Evolutionary conservation across 92 coral and sea anemone species (phyloP).

Genomic region (Epizoanthus ramosus): DNA sequence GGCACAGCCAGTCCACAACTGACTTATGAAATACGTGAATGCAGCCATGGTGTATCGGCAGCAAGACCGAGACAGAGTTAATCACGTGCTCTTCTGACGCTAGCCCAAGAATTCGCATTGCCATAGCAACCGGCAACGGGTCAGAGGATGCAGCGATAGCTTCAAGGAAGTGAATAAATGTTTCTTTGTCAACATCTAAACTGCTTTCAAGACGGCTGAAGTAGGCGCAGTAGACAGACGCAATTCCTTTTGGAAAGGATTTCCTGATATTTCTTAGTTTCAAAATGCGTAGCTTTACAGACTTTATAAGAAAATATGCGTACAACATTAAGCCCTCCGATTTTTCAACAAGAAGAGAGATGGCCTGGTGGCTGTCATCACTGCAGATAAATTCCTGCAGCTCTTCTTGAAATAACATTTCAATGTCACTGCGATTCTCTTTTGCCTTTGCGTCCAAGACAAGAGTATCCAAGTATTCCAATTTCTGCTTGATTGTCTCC

Average conservation of each 20-base stretch:
- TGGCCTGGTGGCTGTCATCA: constrained; percentile 14
- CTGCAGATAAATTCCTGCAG: constrained; percentile 29
- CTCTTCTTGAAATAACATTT: constrained; percentile 43
- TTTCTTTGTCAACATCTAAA: constrained; percentile 30
- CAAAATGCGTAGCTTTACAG: constrained; percentile 14
- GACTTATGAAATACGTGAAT: constrained; percentile 72
- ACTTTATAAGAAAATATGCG: constrained; percentile 60
- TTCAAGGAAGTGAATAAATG: constrained; percentile 53
- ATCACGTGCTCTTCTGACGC: constrained; percentile 16
- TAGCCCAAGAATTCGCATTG: constrained; percentile 44
- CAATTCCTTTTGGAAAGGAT: constrained; percentile 63
- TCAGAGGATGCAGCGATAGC: constrained; percentile 68
- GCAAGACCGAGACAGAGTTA: constrained; percentile 49
- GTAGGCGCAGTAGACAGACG: constrained; percentile 61
- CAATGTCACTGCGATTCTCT: constrained; percentile 60
- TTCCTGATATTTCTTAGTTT: constrained; percentile 5
- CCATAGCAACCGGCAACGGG: constrained; percentile 57
- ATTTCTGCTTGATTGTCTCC: constrained; percentile 30
- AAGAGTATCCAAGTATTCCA: constrained; percentile 41
- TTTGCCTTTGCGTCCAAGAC: constrained; percentile 40
- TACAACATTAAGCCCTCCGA: constrained; percentile 81
- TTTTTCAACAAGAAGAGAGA: constrained; percentile 43
- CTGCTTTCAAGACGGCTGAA: constrained; percentile 49
- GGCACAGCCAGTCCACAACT: constrained; percentile 61
- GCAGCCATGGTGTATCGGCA: constrained; percentile 54